Conservation (phyloP, 2,888 invertebrate species). For the Euphydryas editha region DNA sequence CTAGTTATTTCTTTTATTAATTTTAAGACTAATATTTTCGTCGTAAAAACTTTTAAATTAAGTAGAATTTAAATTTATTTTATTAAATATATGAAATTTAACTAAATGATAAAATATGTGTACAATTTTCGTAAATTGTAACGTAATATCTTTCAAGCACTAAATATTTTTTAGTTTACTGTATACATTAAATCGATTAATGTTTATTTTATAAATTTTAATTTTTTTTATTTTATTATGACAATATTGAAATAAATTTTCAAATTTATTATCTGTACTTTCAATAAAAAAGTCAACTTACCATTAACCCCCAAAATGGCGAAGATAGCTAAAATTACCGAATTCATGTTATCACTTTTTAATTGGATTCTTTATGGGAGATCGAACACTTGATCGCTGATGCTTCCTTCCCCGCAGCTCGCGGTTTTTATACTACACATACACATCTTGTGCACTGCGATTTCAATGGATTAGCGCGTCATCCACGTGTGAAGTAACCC, state of each 20-base stretch:
- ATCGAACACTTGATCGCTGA: conserved; percentile 50
- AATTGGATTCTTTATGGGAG: conserved; percentile 46
- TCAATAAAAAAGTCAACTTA: conserved; percentile 53
- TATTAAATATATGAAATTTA: not conserved
- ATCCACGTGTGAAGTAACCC: conserved; percentile 73
- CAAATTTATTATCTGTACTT: not conserved
- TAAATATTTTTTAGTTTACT: not conserved
- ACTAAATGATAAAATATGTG: too few relatives aligned
- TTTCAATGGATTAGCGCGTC: conserved; percentile 76
- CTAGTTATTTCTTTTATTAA: conserved; percentile 20
- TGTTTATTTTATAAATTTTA: not conserved
- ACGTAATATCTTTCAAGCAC: too few relatives aligned
- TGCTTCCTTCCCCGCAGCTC: conserved; percentile 67
- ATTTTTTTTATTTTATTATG: not conserved
- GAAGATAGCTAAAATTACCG: conserved; percentile 51
- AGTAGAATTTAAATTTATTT: not conserved
- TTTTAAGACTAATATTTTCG: not conserved
- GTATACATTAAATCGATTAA: not conserved
- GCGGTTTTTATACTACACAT: conserved; percentile 78
- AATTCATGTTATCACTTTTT: conserved; percentile 59
- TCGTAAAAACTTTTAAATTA: not conserved
- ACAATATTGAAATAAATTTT: not conserved
- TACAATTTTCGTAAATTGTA: too few relatives aligned
- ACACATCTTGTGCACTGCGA: conserved; percentile 63
- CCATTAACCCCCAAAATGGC: conserved; percentile 69